These are phyloP conservation scores for Tholera decimalis DNA, from an alignment of 2,888 invertebrate species.

Conservation along the genomic window DNA sequence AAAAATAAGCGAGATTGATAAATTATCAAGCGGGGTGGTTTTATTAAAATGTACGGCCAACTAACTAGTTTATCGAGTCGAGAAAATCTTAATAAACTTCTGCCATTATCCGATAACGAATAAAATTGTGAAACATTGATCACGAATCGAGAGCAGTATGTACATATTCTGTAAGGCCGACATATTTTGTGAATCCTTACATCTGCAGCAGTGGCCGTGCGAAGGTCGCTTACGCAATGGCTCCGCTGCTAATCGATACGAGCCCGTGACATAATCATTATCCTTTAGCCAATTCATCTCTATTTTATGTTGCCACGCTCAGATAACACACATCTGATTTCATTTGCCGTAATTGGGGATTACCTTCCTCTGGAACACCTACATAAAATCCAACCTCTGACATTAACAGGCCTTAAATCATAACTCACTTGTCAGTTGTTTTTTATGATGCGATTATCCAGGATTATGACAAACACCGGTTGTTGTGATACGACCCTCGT, in stretches of 20 bases:
- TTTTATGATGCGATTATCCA: conserved; percentile 46
- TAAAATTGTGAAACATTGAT: conserved; percentile 23
- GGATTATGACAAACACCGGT: conserved; percentile 46
- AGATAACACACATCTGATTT: conserved; percentile 36
- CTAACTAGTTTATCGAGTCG: conserved; percentile 13
- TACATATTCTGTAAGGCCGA: too few species aligned
- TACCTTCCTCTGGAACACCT: conserved; percentile 20
- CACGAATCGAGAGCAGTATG: conserved; percentile 56
- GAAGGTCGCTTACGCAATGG: conserved; percentile 81
- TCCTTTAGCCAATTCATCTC: conserved; percentile 64
- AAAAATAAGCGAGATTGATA: conserved; percentile 9
- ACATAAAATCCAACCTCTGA: conserved; percentile 35
- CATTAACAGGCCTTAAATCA: conserved; percentile 30
- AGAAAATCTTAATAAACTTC: conserved; percentile 19
- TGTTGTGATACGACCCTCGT: conserved; percentile 46
- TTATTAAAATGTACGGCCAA: conserved; percentile 16
- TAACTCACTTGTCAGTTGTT: conserved; percentile 50
- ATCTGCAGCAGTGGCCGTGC: conserved; percentile 75
- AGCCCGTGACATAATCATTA: conserved; percentile 77
- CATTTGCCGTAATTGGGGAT: conserved; percentile 52
- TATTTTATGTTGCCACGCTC: conserved; percentile 45
- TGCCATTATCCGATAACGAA: conserved; percentile 1
- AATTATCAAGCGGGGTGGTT: conserved; percentile 15
- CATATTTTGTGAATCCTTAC: conserved; percentile 82
- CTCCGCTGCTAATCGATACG: conserved; percentile 78